phyloP scores from a whole-genome alignment of 2,888 invertebrate species.

The Hydropsyche betteni region DNA sequence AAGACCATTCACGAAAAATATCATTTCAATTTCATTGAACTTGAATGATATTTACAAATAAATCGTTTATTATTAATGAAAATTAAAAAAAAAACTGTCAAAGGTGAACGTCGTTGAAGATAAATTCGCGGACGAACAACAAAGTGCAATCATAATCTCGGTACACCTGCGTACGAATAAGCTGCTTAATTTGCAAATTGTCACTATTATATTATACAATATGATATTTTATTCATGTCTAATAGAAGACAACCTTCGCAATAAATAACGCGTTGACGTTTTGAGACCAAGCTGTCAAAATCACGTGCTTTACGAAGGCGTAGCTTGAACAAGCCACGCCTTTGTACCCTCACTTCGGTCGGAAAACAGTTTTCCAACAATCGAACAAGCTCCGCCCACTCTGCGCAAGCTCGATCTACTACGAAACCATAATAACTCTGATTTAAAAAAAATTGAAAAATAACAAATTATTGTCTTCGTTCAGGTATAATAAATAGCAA shows the following conservation, averaged over 20 bases:
- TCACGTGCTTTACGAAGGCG: slow-evolving; percentile 44
- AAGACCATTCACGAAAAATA: no score
- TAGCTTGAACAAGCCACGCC: neutral
- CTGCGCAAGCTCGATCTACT: neutral
- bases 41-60: no score
- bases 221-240: no score
- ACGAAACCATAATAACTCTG: slow-evolving; percentile 7
- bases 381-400: slow-evolving; percentile 3
- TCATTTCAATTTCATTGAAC: no score
- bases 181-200: no score
- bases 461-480: slow-evolving; percentile 43
- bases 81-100: no score
- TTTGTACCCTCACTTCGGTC: slow-evolving; percentile 2
- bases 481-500: slow-evolving; percentile 89
- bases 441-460: neutral
- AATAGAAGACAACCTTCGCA: slow-evolving; percentile 9
- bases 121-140: no score
- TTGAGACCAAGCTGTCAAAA: slow-evolving; percentile 49
- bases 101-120: no score
- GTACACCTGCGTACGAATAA: no score
- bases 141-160: no score
- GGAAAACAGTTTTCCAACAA: neutral
- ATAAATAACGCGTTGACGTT: slow-evolving; percentile 34
- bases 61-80: no score
- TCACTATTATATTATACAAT: no score